Evolutionary conservation across 2,797 vertebrate species (phyloP), one percentile per base, ranked within the genome.

Genomic region (Silurus lanzhouensis): DNA sequence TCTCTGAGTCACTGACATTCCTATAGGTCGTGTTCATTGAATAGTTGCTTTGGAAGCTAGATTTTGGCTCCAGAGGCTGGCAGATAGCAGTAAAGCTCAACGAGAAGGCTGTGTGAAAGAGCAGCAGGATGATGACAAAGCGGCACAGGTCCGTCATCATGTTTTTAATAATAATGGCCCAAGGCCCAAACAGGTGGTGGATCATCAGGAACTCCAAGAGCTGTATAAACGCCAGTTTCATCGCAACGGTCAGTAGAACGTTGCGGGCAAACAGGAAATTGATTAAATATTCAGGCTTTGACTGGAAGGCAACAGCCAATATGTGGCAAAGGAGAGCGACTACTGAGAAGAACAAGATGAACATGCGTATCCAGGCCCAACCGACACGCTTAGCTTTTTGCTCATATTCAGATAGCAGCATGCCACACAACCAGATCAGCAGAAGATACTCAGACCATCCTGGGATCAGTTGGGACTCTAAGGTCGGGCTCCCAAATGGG

Each of bases 101-200:
- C 5, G 92, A 93, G 80, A 94, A 93, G 31, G 93, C 93, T 0
- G 88, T 87, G 38, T 92, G 92, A 84, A 94, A 94, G 71, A 94
- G 89, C n/a, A 88, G 87, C 15, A 94, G 90, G 82, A 94, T 92
- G 79, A 93, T 90, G 0, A 91, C 92, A n/a, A 94, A 94, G 55
- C 92, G 87, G 20, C 90, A 92, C 66, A 94, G 87, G 85, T 93
- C 93, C 86, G 92, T 94, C 87, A 94, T 92, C 84, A 94, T 83
- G 86, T 93, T 92, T 64, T 91, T 86, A 85, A 94, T 94, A 67
- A 92, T 93, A 83, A 94, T 91, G 0, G 91, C 91, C 92, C 92
- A 93, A 5, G 93, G 93, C 9, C 93, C 93, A 48, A 94, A 94
- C 71, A 94, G 90, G 84, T 94, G 93, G 83, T 94, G 93, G 86